A percentile compares a stretch with the other conserved stretches of the same genome.
phyloP scores from a whole-genome alignment of 2,113 vertebrate species.

The Pelusios castaneus region DNA sequence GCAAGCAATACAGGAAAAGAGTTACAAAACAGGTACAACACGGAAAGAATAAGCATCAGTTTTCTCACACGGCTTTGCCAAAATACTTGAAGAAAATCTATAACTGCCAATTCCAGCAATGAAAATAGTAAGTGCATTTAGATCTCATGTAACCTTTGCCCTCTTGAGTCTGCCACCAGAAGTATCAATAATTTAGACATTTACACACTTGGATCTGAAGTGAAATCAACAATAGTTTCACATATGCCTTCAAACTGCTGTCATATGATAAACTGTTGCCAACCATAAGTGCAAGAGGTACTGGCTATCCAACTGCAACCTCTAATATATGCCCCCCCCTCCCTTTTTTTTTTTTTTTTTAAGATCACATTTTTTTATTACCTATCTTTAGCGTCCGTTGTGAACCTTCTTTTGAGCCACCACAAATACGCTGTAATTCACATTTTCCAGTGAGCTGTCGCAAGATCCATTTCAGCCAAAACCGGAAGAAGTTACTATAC shows the following conservation, averaged over 20 bases:
- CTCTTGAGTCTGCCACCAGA: neutral
- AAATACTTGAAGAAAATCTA: neutral
- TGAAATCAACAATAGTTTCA: neutral
- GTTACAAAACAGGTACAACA: fast-evolving
- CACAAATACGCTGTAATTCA: constrained; percentile 91
- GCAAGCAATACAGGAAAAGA: neutral
- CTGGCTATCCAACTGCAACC: neutral
- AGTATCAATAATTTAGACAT: neutral
- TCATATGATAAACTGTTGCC: neutral
- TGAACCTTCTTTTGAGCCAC: constrained; percentile 78
- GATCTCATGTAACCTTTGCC: neutral
- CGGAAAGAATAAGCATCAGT: neutral
- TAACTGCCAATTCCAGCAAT: neutral
- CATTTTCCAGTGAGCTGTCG: constrained; percentile 87
- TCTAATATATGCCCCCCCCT: neutral
- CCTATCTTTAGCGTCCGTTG: constrained; percentile 85
- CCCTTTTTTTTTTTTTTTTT: no score
- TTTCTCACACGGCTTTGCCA: neutral
- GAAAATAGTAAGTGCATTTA: neutral
- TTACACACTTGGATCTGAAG: neutral
- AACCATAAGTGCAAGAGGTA: neutral
- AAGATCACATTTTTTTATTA: constrained; percentile 48
- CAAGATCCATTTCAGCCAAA: constrained; percentile 94
- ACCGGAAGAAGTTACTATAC: constrained; percentile 87
- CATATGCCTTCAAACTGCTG: neutral